These are phyloP conservation scores for Epizoanthus scotinus DNA, from an alignment of 92 coral and sea anemone species.

Conservation along the genomic window DNA sequence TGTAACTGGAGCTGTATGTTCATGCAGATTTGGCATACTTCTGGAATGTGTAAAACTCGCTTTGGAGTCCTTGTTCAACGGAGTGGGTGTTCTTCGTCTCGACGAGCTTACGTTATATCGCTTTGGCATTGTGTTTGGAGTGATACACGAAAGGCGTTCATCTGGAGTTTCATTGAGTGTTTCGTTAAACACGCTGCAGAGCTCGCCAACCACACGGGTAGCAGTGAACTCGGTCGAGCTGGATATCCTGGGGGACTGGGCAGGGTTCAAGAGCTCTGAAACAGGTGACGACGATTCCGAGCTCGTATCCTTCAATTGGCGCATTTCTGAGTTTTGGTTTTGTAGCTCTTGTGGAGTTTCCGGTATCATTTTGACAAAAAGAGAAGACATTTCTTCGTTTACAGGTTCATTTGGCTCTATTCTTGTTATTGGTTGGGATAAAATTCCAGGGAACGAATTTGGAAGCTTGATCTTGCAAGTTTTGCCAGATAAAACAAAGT, in stretches of 20 bases:
- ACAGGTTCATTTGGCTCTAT: slow-evolving; percentile 5
- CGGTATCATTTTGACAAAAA: not conserved
- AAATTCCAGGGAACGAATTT: slow-evolving; percentile 29
- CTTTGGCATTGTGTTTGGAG: slow-evolving; percentile 29
- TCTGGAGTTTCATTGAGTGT: not conserved
- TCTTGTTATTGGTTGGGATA: not conserved
- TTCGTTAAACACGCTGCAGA: slow-evolving; percentile 22
- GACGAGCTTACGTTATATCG: slow-evolving; percentile 5
- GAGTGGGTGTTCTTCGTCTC: not conserved
- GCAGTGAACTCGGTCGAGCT: slow-evolving; percentile 34
- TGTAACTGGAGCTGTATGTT: not conserved
- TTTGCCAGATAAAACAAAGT: slow-evolving; percentile 25
- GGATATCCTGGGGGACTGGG: not conserved
- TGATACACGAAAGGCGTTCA: not conserved
- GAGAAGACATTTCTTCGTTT: not conserved
- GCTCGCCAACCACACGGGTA: slow-evolving; percentile 39
- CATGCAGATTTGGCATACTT: slow-evolving; percentile 32
- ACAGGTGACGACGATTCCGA: not conserved
- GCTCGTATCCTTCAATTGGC: not conserved
- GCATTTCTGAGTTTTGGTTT: not conserved
- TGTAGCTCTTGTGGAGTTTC: not conserved
- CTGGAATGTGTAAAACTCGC: slow-evolving; percentile 18
- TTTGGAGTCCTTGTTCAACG: not conserved
- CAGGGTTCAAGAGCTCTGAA: not conserved
- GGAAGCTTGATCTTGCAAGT: slow-evolving; percentile 32